These are phyloP conservation scores for Pitangus sulphuratus DNA, from an alignment of 2,797 vertebrate genomes.

Conservation along the genomic window DNA sequence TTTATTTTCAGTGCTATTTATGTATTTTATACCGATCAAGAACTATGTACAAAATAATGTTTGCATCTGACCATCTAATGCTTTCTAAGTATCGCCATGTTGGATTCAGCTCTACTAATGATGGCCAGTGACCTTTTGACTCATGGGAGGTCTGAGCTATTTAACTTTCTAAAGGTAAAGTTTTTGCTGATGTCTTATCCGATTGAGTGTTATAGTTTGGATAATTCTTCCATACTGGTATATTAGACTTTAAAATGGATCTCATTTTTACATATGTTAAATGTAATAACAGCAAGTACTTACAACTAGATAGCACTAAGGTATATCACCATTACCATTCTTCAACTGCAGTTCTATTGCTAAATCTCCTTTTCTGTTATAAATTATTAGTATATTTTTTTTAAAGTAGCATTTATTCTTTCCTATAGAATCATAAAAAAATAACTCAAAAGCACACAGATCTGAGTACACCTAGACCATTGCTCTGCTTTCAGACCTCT, in stretches of 20 bases:
- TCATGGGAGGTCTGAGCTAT: neutral
- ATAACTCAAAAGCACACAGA: neutral
- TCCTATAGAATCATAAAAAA: neutral
- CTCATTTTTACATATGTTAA: neutral
- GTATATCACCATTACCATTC: neutral
- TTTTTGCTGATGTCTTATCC: neutral
- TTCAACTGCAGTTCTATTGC: neutral
- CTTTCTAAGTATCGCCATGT: neutral
- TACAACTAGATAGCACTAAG: neutral
- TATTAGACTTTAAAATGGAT: neutral
- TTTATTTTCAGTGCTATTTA: neutral
- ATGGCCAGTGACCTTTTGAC: neutral
- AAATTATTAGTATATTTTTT: neutral
- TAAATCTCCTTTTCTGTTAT: neutral
- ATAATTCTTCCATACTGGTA: neutral
- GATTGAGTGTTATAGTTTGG: neutral
- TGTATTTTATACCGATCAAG: neutral
- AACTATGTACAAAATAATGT: neutral
- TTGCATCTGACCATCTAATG: neutral
- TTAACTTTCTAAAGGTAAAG: neutral
- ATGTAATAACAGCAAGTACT: neutral
- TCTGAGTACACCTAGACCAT: neutral
- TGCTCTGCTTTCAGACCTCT: neutral
- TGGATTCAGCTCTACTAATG: neutral
- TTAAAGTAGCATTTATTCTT: neutral